Evolutionary conservation across 2,113 vertebrate species (phyloP), one percentile per base, ranked within the genome.

Genomic region (Hyaena hyaena): DNA sequence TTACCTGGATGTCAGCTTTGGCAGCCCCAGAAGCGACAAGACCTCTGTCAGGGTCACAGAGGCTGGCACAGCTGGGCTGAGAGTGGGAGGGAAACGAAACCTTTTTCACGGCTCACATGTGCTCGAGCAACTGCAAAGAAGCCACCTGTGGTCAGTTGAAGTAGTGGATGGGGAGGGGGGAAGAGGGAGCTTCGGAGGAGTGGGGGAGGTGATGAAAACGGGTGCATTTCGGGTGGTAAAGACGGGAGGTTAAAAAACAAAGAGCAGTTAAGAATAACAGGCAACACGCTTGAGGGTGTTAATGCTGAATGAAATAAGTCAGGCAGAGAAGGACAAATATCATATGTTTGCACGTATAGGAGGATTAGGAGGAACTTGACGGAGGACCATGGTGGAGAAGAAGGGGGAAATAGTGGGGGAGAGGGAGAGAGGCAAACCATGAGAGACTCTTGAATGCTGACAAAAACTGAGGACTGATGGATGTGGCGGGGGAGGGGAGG

Each of bases 91-190:
- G 98, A 98, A 98, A 82, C 0, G 97, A 98, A 98, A 98, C 94
- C 15, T 31, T 88, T 77, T 89, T 65, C 77, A 68, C 35, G 43
- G 89, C 66, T 96, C 71, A 79, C 82, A 88, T 69, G 45, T 92
- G 76, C 61, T 96, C 90, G 95, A 81, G 88, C 96, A 97, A 86
- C 92, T 96, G 88, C 65, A 88, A 65, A 97, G 82, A 96, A 94
- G 87, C 96, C 98, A 98, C 96, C 95, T 98, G 98, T 73, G 97
- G 95, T 95, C 97, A 93, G 90, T 66, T 95, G 80, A 98, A 85
- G 53, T 35, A 3, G 15, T 93, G 53, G 33, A 79, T 86, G 28
- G 48, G 77, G 74, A 31, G 77, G 76, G 95, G 58, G n/a, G 77
- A 71, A 90, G 87, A 88, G 11, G 43, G 53, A 53, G 43, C 79